phyloP scores from a whole-genome alignment of 1,140 invertebrate species.

The Mizuhopecten yessoensis region DNA sequence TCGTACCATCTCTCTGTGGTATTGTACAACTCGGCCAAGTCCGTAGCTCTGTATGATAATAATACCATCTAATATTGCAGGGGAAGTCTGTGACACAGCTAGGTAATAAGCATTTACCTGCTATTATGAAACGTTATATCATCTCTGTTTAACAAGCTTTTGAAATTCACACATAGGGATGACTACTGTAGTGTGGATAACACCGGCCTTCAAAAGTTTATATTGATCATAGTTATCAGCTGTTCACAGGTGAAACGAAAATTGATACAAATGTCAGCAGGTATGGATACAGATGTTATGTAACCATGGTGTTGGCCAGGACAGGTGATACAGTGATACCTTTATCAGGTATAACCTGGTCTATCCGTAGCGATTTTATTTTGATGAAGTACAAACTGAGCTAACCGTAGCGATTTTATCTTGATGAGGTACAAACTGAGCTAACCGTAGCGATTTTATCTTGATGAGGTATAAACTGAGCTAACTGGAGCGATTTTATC shows the following conservation, averaged over 20 bases:
- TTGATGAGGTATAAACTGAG: too few relatives aligned
- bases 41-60: not conserved
- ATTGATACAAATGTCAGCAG: not conserved
- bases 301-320: not conserved
- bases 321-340: not conserved
- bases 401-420: too few relatives aligned
- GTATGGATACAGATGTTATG: not conserved
- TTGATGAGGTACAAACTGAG: too few relatives aligned
- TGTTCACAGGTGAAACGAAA: conserved; percentile 2
- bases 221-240: not conserved
- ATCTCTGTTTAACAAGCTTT: not conserved
- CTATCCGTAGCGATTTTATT: too few relatives aligned
- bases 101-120: not conserved
- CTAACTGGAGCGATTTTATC: too few relatives aligned
- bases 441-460: too few relatives aligned
- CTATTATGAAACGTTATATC: conserved; percentile 16
- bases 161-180: conserved; percentile 7
- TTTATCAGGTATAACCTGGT: not conserved
- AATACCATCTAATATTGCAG: not conserved
- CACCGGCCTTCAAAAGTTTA: not conserved
- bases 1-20: too few relatives aligned
- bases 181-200: not conserved
- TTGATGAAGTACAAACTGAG: too few relatives aligned
- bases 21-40: not conserved
- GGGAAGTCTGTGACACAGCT: not conserved